Base-by-base conservation (phyloP, 2,888 invertebrate genomes). In the Omphaloscelis lunosa region DNA sequence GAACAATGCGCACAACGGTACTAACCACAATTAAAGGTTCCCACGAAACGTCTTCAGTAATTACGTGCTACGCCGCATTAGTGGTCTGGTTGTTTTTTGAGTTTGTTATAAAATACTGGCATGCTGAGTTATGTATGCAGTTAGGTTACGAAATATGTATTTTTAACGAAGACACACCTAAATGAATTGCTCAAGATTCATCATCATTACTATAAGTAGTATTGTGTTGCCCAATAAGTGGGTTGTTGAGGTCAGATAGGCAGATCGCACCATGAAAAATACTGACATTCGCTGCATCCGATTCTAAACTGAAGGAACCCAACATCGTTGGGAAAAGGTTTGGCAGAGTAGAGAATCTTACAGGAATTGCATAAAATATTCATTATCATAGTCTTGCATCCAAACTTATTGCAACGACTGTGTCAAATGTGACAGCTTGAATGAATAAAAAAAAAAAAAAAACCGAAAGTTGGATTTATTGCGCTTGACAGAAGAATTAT, bases 1-100 rank as follows among this genome's bases (percentile, higher is more conserved):
- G 77, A 77, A 87, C 87, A 87, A 87, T 87, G 72, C 12, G 58
- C 0, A 23, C 82, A 85, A 85, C 85, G 85, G 87, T 79, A 87
- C 74, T n/a, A 69, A 8, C 68, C 77, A 80, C 87, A 87, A 87
- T 85, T 86, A 86, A 72, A 65, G 67, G 48, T 87, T 87, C 87
- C 84, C 87, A 87, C 86, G 87, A 66, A 59, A 51, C 81, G 41
- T 72, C 81, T 86, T 73, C 59, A 39, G 67, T 86, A 83, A 86
- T 86, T 86, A 88, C 78, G 6, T 73, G 77, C 58, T 68, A 88
- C 72, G 88, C 67, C 29, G n/a, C 56, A 70, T 88, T 86, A 77
- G 51, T 68, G 73, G 66, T 59, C 51, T 78, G 41, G 81, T 78
- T 76, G 77, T 79, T 62, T 73, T 69, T 75, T 71, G 75, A 68